A percentile compares a stretch with the other conserved stretches of the same genome.
Conservation (phyloP, 2,797 vertebrate species). For the Vireo griseus region DNA sequence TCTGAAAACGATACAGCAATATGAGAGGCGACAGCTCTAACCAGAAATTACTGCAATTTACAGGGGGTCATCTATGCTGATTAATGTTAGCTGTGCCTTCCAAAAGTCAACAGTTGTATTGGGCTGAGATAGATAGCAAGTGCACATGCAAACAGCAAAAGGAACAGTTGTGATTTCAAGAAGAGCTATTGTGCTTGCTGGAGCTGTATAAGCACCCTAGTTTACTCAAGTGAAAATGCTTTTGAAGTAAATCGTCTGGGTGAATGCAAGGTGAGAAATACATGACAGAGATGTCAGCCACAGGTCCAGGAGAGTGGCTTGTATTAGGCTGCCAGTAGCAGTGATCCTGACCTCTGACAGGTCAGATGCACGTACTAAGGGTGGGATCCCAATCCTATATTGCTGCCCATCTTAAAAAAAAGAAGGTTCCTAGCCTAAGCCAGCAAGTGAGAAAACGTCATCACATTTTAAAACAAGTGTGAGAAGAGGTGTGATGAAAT, state of each 20-base stretch:
- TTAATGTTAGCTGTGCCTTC: neutral
- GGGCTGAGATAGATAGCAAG: neutral
- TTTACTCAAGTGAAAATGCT: neutral
- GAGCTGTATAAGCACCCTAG: neutral
- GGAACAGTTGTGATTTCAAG: neutral
- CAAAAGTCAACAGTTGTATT: neutral
- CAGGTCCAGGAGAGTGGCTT: neutral
- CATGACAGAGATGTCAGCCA: neutral
- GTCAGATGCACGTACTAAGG: neutral
- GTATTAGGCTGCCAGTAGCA: neutral
- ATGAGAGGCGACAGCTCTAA: neutral
- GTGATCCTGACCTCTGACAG: neutral
- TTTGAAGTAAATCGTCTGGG: neutral
- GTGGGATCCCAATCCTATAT: neutral
- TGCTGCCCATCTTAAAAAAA: neutral
- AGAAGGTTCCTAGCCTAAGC: neutral
- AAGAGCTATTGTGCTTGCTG: neutral
- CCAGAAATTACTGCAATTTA: neutral
- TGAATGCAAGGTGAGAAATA: neutral
- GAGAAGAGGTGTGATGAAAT: neutral
- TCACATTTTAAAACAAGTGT: neutral
- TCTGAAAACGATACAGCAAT: neutral
- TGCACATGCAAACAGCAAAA: neutral
- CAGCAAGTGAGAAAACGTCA: neutral
- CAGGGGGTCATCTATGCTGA: neutral